Evolutionary conservation across 1,140 invertebrate species (phyloP), one percentile per base, ranked within the genome.

Genomic region (Drosophila lacertosa): DNA sequence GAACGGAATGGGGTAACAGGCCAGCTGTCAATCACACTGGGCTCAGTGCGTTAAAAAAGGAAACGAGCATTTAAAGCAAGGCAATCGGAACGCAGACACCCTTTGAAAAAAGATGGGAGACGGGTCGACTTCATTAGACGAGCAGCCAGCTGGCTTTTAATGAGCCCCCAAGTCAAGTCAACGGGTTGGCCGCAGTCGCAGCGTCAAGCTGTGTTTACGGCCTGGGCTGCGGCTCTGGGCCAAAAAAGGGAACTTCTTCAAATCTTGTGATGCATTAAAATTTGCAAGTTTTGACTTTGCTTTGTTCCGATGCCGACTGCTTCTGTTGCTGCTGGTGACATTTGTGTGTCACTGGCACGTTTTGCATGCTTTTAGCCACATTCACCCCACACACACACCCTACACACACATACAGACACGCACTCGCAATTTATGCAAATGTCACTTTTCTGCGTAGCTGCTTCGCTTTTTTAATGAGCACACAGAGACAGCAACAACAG

Each of bases 181-280:
- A 15, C 13, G 1, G 15, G 44, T 59, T 63, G 66, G 48, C 57
- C 20, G 4, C 74, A 66, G 59, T 69, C 42, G 59, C 55, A 64
- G 42, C 58, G 59, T 53, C 69, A 65, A 60, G 76, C 75, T 78
- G 69, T 16, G 33, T 22, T 7, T 1, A 7, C 4, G 26, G 26
- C 0, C 7, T 29, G 26, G 26, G 26, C 26, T 6, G 26, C 6
- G 26, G 6, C 26, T n/a, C n/a, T n/a, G n/a, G n/a, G n/a, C n/a
- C n/a, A n/a, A n/a, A n/a, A 15, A 24, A 29, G 15, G 71, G 50
- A 77, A 86, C 77, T 62, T 81, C 68, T 64, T 81, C 60, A 80
- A 67, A 77, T 86, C 73, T 81, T 84, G 77, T 84, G 81, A 84
- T 84, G 81, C 81, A 84, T 84, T 84, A 84, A 86, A 84, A 84